Percentiles rank a stretch among this genome's conserved stretches.
Conservation (phyloP, 1,140 invertebrate species). For the Monomorium pharaonis region DNA sequence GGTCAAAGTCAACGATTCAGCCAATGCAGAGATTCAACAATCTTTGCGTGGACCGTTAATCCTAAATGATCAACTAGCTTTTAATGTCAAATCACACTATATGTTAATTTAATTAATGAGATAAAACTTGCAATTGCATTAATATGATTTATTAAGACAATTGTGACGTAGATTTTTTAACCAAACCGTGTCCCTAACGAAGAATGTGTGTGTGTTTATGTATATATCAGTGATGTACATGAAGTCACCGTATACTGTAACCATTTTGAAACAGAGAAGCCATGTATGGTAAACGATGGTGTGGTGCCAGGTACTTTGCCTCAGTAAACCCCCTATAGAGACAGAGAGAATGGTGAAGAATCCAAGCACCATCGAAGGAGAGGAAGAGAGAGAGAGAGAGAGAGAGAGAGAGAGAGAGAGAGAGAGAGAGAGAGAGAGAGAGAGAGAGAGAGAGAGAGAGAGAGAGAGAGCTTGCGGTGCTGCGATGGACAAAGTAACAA, state of each 20-base stretch:
- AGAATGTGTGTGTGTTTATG: constrained; percentile 46
- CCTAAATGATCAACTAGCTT: background rate
- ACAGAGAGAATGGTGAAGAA: constrained; percentile 24
- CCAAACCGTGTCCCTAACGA: constrained; percentile 50
- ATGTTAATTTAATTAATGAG: background rate
- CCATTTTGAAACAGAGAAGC: constrained; percentile 63
- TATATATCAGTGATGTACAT: constrained; percentile 62
- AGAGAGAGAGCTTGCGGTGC: background rate
- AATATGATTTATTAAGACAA: background rate
- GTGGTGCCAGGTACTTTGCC: constrained; percentile 60
- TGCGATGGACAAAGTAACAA: constrained; percentile 43
- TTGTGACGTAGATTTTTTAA: constrained; percentile 5
- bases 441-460: background rate
- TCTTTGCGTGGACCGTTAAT: background rate
- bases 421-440: background rate
- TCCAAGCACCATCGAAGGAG: background rate
- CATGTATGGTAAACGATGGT: constrained; percentile 72
- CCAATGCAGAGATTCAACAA: background rate
- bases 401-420: background rate
- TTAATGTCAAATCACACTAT: background rate
- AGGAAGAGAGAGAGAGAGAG: background rate
- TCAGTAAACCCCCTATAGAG: constrained; percentile 60
- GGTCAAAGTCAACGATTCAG: background rate
- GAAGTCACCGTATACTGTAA: constrained; percentile 57
- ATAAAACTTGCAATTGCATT: background rate